phyloP scores from a whole-genome alignment of 1,140 invertebrate genomes.

The Aleiodes sp. region DNA sequence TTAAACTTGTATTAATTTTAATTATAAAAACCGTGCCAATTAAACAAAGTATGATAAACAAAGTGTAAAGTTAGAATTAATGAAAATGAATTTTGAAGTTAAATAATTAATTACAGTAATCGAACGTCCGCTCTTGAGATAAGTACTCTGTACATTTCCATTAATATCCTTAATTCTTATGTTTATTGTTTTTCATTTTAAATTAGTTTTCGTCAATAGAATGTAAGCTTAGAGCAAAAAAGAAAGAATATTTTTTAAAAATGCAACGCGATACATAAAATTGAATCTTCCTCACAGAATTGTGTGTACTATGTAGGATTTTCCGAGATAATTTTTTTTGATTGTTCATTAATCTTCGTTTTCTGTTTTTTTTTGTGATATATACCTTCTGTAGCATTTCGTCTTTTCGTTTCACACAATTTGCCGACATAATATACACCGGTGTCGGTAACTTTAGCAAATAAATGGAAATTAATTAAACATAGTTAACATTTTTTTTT shows the following conservation, averaged over 20 bases:
- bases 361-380: too few species aligned
- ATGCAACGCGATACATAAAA: conserved; percentile 12
- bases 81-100: not conserved
- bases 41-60: conserved; percentile 13
- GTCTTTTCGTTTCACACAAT: too few species aligned
- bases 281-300: not conserved
- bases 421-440: too few species aligned
- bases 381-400: too few species aligned
- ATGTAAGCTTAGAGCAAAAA: not conserved
- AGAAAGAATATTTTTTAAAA: not conserved
- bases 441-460: not conserved
- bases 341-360: too few species aligned
- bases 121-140: not conserved
- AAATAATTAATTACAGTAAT: not conserved
- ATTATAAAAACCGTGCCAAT: conserved; percentile 9
- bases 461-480: not conserved
- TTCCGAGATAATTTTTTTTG: not conserved
- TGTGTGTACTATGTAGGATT: not conserved
- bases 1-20: conserved; percentile 12
- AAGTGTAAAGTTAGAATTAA: conserved; percentile 12
- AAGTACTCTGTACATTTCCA: conserved; percentile 17
- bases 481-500: conserved; percentile 6
- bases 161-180: conserved; percentile 15
- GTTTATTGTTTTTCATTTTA: conserved; percentile 13
- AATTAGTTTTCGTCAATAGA: conserved; percentile 23